Percentiles rank a stretch among this genome's conserved stretches.
Evolutionary conservation across 2,113 vertebrate genomes (phyloP).

Genomic region (Lamprotornis superbus): DNA sequence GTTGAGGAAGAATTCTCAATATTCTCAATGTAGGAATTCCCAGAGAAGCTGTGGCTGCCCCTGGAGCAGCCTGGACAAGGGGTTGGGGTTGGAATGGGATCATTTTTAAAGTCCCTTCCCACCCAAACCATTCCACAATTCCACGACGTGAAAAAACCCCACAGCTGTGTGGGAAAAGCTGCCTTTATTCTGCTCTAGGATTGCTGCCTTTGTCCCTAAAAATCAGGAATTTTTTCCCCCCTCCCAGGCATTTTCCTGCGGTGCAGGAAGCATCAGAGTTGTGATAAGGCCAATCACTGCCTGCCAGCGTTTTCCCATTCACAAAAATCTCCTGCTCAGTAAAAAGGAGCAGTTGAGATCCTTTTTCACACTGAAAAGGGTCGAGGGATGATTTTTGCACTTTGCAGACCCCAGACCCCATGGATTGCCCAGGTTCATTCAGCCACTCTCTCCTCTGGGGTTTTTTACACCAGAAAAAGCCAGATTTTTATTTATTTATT

Average conservation of each 20-base stretch:
- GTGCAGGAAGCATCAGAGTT: neutral
- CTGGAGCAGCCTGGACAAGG: neutral
- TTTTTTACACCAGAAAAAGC: neutral
- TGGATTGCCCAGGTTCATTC: neutral
- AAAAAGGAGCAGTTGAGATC: neutral
- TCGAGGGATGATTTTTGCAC: neutral
- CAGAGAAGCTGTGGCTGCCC: neutral
- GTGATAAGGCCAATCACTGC: fast-evolving
- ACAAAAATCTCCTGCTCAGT: neutral
- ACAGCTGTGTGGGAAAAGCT: neutral
- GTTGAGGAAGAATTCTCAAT: too few species aligned
- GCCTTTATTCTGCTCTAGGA: neutral
- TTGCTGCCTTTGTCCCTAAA: neutral
- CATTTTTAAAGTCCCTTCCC: too few species aligned
- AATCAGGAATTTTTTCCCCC: neutral
- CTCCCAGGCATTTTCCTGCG: fast-evolving
- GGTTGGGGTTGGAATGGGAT: neutral
- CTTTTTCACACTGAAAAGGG: neutral
- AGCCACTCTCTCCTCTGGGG: fast-evolving
- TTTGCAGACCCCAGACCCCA: neutral
- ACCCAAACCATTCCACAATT: neutral
- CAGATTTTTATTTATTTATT: neutral
- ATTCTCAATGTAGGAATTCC: neutral
- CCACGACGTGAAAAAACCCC: fast-evolving
- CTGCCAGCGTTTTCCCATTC: neutral